Conservation (phyloP, 2,113 vertebrate species). For the Silurus asotus region DNA sequence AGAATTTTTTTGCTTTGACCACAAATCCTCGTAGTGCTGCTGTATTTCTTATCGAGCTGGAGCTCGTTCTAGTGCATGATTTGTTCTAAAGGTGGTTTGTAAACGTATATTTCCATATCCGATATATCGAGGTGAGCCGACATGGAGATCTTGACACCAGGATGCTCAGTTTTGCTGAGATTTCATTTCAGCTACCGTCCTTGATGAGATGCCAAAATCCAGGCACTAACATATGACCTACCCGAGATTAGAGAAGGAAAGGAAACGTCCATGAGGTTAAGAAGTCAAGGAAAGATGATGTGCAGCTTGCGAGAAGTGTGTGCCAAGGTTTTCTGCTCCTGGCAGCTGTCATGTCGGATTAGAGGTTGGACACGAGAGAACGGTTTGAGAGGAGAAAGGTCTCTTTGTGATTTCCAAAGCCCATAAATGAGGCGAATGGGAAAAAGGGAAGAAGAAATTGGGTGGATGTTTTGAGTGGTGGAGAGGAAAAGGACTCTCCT, state of each 20-base stretch:
- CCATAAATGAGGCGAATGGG: neutral
- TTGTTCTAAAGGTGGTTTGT: too few species aligned
- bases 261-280: neutral
- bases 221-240: neutral
- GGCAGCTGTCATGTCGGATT: neutral
- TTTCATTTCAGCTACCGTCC: neutral
- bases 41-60: too few species aligned
- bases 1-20: neutral
- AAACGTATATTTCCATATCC: too few species aligned
- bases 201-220: neutral
- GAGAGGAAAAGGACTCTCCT: neutral
- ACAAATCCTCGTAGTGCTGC: too few species aligned
- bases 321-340: neutral
- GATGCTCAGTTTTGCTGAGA: neutral
- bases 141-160: neutral
- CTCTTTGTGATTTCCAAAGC: neutral
- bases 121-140: too few species aligned
- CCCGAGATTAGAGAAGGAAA: neutral
- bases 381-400: neutral
- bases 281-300: neutral
- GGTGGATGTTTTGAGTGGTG: neutral
- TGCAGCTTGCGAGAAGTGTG: neutral
- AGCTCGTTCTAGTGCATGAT: too few species aligned
- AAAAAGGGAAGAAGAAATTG: neutral
- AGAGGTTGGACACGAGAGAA: neutral